These are phyloP conservation scores for Chaetogeoica ovagalla DNA, from an alignment of 2,888 invertebrate species.

Conservation along the genomic window DNA sequence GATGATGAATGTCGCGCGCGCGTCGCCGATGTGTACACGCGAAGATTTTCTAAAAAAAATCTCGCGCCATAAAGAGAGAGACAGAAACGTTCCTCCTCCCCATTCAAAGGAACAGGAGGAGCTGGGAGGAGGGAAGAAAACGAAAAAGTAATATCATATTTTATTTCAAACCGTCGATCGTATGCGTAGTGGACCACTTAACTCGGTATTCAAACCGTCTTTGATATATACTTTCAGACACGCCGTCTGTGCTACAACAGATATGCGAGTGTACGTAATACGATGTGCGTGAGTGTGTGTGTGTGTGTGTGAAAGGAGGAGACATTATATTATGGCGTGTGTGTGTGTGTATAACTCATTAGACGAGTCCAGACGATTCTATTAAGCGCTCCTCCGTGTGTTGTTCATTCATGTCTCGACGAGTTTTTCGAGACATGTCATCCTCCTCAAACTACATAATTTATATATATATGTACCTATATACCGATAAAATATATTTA, in stretches of 20 bases:
- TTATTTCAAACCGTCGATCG: constrained; percentile 36
- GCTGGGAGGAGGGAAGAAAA: background rate
- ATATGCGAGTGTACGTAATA: no score
- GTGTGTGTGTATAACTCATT: constrained; percentile 22
- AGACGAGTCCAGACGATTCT: constrained; percentile 49
- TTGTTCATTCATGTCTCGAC: constrained; percentile 39
- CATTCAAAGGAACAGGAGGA: background rate
- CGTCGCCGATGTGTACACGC: background rate
- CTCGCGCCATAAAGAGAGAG: background rate
- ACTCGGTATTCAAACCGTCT: constrained; percentile 33
- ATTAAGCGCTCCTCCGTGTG: constrained; percentile 4
- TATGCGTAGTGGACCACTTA: constrained; percentile 23
- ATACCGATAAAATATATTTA: no score
- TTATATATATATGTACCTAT: no score
- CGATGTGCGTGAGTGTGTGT: no score
- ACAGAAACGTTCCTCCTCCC: background rate
- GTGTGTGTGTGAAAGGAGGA: no score
- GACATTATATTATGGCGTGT: no score
- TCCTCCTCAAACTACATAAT: no score
- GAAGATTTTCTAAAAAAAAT: no score
- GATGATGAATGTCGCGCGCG: background rate
- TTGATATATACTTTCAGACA: constrained; percentile 21
- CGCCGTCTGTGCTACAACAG: no score
- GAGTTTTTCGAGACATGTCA: constrained; percentile 7
- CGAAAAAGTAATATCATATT: constrained; percentile 11